These are phyloP conservation scores for Nylanderia fulva DNA, from an alignment of 1,140 invertebrate genomes.

Conservation along the genomic window DNA sequence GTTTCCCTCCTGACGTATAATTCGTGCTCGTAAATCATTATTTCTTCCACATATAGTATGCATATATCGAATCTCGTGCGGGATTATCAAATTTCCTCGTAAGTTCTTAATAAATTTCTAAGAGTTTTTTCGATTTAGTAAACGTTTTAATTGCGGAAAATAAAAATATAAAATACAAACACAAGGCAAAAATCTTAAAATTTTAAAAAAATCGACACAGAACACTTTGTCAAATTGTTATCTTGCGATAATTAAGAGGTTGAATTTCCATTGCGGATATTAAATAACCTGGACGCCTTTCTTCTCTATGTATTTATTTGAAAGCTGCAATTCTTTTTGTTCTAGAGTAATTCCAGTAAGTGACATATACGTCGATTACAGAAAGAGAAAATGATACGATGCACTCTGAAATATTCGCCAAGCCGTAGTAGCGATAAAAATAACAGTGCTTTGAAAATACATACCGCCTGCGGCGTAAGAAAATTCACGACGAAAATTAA, in stretches of 20 bases:
- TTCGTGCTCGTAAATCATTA: neutral
- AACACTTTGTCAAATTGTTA: neutral
- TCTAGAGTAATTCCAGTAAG: constrained; percentile 25
- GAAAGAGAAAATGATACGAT: neutral
- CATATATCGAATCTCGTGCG: neutral
- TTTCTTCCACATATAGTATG: neutral
- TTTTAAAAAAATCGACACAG: neutral
- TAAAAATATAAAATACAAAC: neutral
- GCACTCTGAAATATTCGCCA: constrained; percentile 36
- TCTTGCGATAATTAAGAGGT: neutral
- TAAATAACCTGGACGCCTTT: neutral
- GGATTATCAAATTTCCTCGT: neutral
- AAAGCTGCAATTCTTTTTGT: neutral
- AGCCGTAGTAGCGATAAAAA: constrained; percentile 4
- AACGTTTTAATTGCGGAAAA: neutral
- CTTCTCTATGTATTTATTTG: constrained; percentile 13
- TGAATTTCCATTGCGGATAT: neutral
- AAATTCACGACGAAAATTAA: constrained; percentile 21
- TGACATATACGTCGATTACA: constrained; percentile 17
- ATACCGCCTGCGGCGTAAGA: constrained; percentile 9
- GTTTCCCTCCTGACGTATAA: neutral
- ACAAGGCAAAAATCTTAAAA: neutral
- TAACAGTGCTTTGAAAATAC: constrained; percentile 42
- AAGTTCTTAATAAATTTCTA: neutral
- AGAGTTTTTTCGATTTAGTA: neutral